Conservation (phyloP, 2,113 vertebrate species). For the Amphiprion ocellaris region DNA sequence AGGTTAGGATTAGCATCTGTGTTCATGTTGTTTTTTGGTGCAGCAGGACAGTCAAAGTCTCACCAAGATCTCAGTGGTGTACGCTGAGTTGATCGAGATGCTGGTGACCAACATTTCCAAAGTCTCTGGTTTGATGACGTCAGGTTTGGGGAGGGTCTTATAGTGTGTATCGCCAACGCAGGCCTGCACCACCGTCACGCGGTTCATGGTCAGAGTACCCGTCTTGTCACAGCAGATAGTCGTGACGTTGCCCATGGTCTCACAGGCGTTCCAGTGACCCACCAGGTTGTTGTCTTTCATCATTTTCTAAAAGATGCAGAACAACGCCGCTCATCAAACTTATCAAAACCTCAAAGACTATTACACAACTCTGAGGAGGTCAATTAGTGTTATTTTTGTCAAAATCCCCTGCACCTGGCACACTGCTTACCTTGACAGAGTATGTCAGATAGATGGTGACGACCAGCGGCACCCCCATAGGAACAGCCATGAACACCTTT, state of each 20-base stretch:
- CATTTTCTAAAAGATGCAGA: constrained; percentile 91
- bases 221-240: constrained; percentile 99
- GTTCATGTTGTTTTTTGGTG: no score
- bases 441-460: constrained; percentile 98
- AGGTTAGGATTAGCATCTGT: no score
- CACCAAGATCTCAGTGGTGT: constrained; percentile 98
- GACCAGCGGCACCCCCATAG: constrained; percentile 94
- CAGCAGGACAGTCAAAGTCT: constrained; percentile 49
- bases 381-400: neutral
- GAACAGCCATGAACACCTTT: constrained; percentile 95
- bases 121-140: constrained; percentile 85
- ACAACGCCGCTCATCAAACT: neutral
- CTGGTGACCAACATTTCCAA: constrained; percentile 92
- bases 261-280: constrained; percentile 95
- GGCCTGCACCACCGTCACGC: constrained; percentile 97
- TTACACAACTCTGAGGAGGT: neutral
- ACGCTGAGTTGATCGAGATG: constrained; percentile 95
- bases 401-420: neutral
- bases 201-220: constrained; percentile 96
- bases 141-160: constrained; percentile 88
- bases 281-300: constrained; percentile 99
- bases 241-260: constrained; percentile 98
- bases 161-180: constrained; percentile 90
- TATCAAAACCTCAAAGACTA: neutral
- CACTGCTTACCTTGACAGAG: constrained; percentile 92